Conservation (phyloP, 2,797 vertebrate genomes). For the Limosa lapponica region DNA sequence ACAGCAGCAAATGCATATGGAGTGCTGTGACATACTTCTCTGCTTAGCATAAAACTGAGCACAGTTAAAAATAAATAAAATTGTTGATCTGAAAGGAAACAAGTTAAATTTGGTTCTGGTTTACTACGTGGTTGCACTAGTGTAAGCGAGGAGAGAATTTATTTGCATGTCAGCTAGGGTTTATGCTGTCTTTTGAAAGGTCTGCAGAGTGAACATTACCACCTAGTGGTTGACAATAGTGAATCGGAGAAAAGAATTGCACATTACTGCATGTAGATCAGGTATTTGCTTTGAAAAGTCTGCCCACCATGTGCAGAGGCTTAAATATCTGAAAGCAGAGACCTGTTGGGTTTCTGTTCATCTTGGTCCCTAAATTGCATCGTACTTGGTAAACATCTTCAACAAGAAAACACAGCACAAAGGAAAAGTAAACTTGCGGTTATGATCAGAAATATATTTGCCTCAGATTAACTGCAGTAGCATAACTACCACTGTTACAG, state of each 20-base stretch:
- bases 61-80: background rate
- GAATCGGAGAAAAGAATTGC: background rate
- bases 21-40: background rate
- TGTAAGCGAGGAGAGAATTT: background rate
- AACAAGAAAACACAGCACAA: background rate
- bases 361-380: background rate
- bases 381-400: rapidly evolving
- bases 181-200: background rate
- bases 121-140: background rate
- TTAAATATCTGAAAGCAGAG: background rate
- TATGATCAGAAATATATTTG: background rate
- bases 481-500: background rate
- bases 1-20: background rate
- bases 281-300: background rate
- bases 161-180: background rate
- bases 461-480: background rate
- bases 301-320: background rate
- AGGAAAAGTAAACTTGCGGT: background rate
- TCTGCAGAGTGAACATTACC: slow-evolving; percentile 35
- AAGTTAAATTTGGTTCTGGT: background rate
- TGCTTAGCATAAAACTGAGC: background rate
- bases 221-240: slow-evolving; percentile 23
- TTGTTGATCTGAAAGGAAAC: background rate
- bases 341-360: background rate
- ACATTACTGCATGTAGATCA: rapidly evolving